Evolutionary conservation across 1,140 invertebrate genomes (phyloP), one percentile per base, ranked within the genome.

Genomic region (Drosophila kanapiae): DNA sequence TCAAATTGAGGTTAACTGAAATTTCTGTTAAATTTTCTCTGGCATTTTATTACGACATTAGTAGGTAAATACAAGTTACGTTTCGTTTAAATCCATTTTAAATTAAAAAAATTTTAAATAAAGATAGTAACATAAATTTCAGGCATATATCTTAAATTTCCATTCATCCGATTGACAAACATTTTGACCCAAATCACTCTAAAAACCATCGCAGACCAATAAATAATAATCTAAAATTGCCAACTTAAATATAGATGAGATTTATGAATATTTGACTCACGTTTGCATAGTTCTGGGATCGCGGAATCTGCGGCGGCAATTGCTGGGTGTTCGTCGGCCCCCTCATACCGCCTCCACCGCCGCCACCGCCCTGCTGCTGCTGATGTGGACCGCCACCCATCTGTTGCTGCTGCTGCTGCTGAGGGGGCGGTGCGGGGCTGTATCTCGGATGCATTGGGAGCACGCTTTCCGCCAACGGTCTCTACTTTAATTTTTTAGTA

Each of bases 261-360:
- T 57, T 43, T 31, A 42, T 58, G 11, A 33, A 38, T 61, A 9
- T 33, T 40, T 38, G 11, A 86, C 80, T 85, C 61, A 86, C 83
- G 71, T 82, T 86, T 70, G 76, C 47, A 86, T 87, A 86, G 58
- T 82, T 82, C 49, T 79, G 83, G 61, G 69, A 76, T 61, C 86
- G 78, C 38, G 82, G 75, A 67, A 78, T 81, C 33, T 77, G 82
- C 16, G 82, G 82, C 23, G 82, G 82, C 61, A 85, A 77, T 65
- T 85, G 82, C 51, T 90, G 86, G 27, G 72, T 53, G 56, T 84
- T 84, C 29, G 61, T 35, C 42, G 65, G 75, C 29, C 68, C 81
- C 38, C 82, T 67, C 67, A 90, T 81, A 31, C 60, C 60, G 27
- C 57, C 64, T 42, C 75, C 80, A 29, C 58, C 70, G 48, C 67